Conservation (phyloP, 2,888 invertebrate genomes). For the Cepaea hortensis region DNA sequence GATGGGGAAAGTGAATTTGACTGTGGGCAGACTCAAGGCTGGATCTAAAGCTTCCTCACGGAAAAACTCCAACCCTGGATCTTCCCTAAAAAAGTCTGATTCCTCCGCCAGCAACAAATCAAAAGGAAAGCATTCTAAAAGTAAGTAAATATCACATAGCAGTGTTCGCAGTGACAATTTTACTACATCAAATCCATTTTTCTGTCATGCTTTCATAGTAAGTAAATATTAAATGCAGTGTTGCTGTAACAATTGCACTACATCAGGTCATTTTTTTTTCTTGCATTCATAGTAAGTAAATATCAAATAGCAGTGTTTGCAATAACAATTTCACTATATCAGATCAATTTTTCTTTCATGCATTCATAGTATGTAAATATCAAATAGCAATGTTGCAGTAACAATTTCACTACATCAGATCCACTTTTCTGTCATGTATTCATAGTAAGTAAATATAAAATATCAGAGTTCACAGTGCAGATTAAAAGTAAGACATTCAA, state of each 20-base stretch:
- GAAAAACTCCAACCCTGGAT: conserved; percentile 66
- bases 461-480: conserved; percentile 45
- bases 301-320: neutral
- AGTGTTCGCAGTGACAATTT: too few species aligned
- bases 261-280: too few species aligned
- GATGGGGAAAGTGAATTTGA: conserved; percentile 87
- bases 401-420: too few species aligned
- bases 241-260: too few species aligned
- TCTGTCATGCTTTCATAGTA: too few species aligned
- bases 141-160: conserved; percentile 56
- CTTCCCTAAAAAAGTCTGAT: conserved; percentile 71
- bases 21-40: conserved; percentile 90
- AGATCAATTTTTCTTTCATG: too few species aligned
- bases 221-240: neutral
- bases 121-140: conserved; percentile 71
- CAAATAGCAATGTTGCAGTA: neutral
- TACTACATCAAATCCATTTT: too few species aligned
- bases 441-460: too few species aligned
- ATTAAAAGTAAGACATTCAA: conserved; percentile 70
- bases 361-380: too few species aligned
- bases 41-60: conserved; percentile 74
- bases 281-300: conserved; percentile 58
- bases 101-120: conserved; percentile 72
- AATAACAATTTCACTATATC: neutral
- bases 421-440: too few species aligned